Percentiles rank a stretch among this genome's conserved stretches.
These are phyloP conservation scores for Arrhamphus sclerolepis DNA, from an alignment of 2,797 vertebrate species.

Conservation along the genomic window DNA sequence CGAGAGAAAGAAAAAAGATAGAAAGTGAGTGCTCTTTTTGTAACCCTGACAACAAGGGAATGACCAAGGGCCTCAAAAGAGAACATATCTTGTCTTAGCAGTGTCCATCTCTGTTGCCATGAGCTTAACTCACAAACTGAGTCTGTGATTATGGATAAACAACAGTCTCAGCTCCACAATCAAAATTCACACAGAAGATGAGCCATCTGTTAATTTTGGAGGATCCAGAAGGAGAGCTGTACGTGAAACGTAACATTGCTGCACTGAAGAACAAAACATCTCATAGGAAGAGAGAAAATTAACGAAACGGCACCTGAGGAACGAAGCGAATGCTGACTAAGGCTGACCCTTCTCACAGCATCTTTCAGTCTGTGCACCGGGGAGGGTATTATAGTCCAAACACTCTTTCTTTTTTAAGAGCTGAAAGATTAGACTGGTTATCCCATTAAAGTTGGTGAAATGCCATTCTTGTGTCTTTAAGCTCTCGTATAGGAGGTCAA, in stretches of 20 bases:
- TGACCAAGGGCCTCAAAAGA: constrained; percentile 34
- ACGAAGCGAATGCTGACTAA: constrained; percentile 79
- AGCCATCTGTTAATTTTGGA: constrained; percentile 27
- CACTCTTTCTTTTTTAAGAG: constrained; percentile 93
- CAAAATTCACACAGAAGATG: constrained; percentile 23
- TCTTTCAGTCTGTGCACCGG: constrained; percentile 83
- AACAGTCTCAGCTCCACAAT: constrained; percentile 40
- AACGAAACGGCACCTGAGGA: constrained; percentile 71
- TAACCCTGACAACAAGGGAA: constrained; percentile 61
- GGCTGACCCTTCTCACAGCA: constrained; percentile 65
- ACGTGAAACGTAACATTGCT: constrained; percentile 27
- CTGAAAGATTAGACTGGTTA: constrained; percentile 99
- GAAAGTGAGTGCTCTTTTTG: constrained; percentile 57
- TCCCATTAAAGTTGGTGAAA: constrained; percentile 99
- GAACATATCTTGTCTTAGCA: constrained; percentile 35
- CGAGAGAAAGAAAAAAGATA: constrained; percentile 40
- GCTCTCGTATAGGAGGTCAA: constrained; percentile 99
- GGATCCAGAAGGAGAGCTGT: constrained; percentile 11
- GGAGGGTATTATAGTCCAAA: constrained; percentile 96
- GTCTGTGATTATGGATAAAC: constrained; percentile 53
- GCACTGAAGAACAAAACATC: constrained; percentile 28
- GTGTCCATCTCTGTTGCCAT: constrained; percentile 39
- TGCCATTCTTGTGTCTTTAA: constrained; percentile 99
- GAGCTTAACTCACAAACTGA: constrained; percentile 51
- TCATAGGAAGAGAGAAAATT: constrained; percentile 46